Evolutionary conservation across 2,113 vertebrate genomes (phyloP), one percentile per base, ranked within the genome.

Genomic region (Callaeas wilsoni): DNA sequence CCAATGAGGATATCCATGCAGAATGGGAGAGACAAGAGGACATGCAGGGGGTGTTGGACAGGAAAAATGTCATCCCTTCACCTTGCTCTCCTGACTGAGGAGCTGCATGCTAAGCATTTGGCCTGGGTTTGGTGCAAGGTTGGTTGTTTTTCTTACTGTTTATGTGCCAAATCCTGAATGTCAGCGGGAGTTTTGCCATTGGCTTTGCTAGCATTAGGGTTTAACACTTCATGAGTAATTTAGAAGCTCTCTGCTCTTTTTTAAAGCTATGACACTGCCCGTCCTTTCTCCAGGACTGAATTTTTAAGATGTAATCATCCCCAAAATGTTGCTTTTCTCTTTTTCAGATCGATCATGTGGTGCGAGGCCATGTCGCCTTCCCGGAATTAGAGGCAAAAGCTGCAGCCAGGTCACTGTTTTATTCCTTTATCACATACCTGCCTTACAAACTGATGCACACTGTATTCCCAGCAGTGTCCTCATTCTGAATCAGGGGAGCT

Each of bases 281-380:
- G 84, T 41, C 10, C 3, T 21, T 71, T 94, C 93, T 62, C 53
- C 4, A 4, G 62, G 29, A 84, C 10, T 2, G 7, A 57, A 13
- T 64, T 83, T 90, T 80, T 37, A n/a, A 84, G 80, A 67, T 73
- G 60, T 22, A 64, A 68, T 76, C 23, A 21, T 69, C 50, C 47
- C 20, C 37, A 63, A 89, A 70, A 76, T 63, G 49, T 79, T 91
- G 46, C 68, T 94, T 90, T 94, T 46, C 37, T 96, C 83, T 97
- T 96, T 97, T 96, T 91, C 97, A 99, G 99, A 98, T 99, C 68
- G 99, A 99, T 64, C 99, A 99, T 32, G 47, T 99, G 93, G 98
- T 99, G 41, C 98, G 96, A 74, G 98, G 99, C 87, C 99, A 99
- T 10, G 93, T 97, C 11, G 98, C 99, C 60, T 99, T 98, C 96